Conservation (phyloP, 2,113 vertebrate genomes). For the Periophthalmodon schlosseri region DNA sequence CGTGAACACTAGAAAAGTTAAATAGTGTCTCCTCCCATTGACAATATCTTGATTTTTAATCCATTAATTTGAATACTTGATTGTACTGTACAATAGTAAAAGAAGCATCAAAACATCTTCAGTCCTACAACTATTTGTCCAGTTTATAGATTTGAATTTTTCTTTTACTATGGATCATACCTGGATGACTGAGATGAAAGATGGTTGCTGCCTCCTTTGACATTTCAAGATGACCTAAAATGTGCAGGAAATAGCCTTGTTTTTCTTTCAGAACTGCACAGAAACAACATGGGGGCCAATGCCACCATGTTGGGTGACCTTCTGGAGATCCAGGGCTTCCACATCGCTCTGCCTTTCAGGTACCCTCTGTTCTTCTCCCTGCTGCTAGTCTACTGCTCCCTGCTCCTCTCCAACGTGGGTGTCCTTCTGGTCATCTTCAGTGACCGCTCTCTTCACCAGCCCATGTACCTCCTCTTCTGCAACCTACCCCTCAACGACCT, state of each 20-base stretch:
- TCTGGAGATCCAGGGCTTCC: constrained; percentile 52
- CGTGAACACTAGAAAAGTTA: too few species aligned
- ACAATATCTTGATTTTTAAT: too few species aligned
- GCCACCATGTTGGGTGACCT: constrained; percentile 19
- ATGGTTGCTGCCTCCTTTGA: too few species aligned
- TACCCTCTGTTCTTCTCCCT: constrained; percentile 59
- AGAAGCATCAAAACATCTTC: too few species aligned
- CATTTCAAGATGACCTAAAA: not conserved
- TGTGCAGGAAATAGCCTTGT: not conserved
- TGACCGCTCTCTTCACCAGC: constrained; percentile 63
- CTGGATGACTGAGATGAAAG: too few species aligned
- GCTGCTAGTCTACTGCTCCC: constrained; percentile 53
- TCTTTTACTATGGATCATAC: too few species aligned
- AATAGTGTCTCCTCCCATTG: too few species aligned
- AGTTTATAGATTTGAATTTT: too few species aligned
- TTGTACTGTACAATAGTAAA: too few species aligned
- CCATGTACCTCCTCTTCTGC: constrained; percentile 68
- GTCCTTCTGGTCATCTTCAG: constrained; percentile 54
- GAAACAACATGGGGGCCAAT: constrained; percentile 49
- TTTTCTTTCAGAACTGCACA: constrained; percentile 26
- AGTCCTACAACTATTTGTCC: too few species aligned
- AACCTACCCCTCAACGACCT: constrained; percentile 66
- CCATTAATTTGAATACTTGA: too few species aligned
- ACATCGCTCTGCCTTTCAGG: constrained; percentile 40
- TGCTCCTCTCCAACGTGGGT: constrained; percentile 56